A percentile compares a stretch with the other conserved stretches of the same genome.
These are phyloP conservation scores for Meandrina meandrites DNA, from an alignment of 92 coral and sea anemone genomes.

Conservation along the genomic window DNA sequence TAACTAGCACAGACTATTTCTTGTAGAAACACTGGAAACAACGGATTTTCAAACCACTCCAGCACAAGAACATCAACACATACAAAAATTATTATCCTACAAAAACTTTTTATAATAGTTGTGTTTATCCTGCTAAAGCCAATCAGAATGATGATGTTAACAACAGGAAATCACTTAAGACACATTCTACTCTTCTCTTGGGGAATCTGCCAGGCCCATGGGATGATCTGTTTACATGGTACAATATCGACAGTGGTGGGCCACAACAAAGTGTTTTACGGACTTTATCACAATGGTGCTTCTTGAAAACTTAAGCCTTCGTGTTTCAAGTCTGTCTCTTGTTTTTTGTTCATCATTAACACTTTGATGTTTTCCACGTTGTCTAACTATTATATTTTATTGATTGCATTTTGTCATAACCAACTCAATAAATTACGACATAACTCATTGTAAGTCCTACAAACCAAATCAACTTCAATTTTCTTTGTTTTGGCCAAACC, in stretches of 20 bases:
- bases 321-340: background rate
- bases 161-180: background rate
- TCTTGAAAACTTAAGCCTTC: background rate
- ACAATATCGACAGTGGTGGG: background rate
- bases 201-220: background rate
- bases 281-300: too few species aligned
- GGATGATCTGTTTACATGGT: background rate
- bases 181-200: background rate
- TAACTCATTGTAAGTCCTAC: background rate
- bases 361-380: background rate
- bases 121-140: background rate
- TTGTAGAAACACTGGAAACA: background rate
- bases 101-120: background rate
- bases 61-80: background rate
- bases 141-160: too few species aligned
- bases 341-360: background rate
- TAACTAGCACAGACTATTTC: background rate
- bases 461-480: background rate
- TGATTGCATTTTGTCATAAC: background rate
- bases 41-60: conserved; percentile 14
- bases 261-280: background rate
- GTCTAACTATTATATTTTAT: background rate
- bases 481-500: background rate
- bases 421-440: background rate
- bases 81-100: conserved; percentile 27